Base-by-base conservation (phyloP, 2,113 vertebrate species). In the Albula glossodonta region DNA sequence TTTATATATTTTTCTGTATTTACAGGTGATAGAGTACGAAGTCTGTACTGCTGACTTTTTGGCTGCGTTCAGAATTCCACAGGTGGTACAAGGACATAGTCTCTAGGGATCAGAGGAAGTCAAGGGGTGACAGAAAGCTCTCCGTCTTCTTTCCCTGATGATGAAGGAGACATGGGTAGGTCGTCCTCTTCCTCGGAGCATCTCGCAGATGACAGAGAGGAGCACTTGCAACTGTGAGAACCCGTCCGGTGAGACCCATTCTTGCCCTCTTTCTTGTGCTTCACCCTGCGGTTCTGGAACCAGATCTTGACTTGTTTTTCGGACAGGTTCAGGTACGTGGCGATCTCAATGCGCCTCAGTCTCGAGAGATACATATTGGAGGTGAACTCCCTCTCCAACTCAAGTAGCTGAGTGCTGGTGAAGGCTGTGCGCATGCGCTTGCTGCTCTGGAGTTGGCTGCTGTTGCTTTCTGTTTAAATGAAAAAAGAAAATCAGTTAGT, bases 271-370 rank as follows among this genome's bases (percentile, higher is more conserved):
- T 99, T 99, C 96, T 99, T 99, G 96, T 99, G 98, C 90, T 99
- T 99, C 89, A 99, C 98, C 13, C 98, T 94, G 86, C 98, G 97
- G 92, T 99, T 99, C 93, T 99, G 98, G 95, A 99, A 99, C 98
- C 98, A 99, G 91, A 99, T 99, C 93, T 99, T 99, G 88, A 99
- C 98, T 93, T 99, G 98, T 90, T 99, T 99, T 95, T 99, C 98
- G 6, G 98, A 99, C 91, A 99, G 96, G 92, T 99, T 99, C 92
- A 99, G 96, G 95, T 99, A 99, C 79, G 98, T 99, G 89, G 98
- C 98, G 90, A 99, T 99, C 94, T 99, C 98, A 89, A 99, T 99
- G 95, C 98, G 97, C 92, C 98, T 94, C 87, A 99, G 97, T 86
- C 98, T 96, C 87, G 98, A 99, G 88, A 99, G 96, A 94, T 99